Conservation (phyloP, 2,113 vertebrate species). For the Caloenas nicobarica region DNA sequence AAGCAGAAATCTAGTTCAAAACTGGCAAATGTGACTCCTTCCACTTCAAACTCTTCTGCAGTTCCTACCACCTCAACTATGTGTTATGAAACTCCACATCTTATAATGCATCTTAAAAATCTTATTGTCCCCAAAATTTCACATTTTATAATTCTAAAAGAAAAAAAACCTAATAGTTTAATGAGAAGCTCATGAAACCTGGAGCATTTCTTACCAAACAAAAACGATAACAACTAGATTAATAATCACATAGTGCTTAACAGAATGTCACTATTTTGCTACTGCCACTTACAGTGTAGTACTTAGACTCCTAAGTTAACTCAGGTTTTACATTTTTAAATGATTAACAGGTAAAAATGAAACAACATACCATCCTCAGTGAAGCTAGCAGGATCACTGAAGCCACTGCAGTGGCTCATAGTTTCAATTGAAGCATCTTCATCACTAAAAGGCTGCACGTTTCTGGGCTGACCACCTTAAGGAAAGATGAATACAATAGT, state of each 20-base stretch:
- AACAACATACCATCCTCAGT: conserved; percentile 86
- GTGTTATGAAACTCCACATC: neutral
- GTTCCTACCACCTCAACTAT: neutral
- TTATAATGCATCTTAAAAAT: neutral
- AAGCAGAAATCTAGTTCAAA: neutral
- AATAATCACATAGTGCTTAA: neutral
- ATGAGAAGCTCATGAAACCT: neutral
- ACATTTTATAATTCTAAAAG: neutral
- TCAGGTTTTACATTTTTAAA: neutral
- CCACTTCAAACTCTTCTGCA: neutral
- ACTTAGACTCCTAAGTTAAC: neutral
- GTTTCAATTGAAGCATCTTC: conserved; percentile 97
- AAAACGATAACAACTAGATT: neutral
- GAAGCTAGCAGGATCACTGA: conserved; percentile 89
- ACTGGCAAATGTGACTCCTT: neutral
- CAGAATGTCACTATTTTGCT: neutral
- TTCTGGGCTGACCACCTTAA: conserved; percentile 88
- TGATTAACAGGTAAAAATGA: neutral
- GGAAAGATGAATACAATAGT: neutral
- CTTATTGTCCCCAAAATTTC: neutral
- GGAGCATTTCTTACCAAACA: neutral
- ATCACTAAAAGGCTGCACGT: conserved; percentile 94
- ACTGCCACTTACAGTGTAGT: neutral
- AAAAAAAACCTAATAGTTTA: neutral
- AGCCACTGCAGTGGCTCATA: conserved; percentile 97